Base-by-base conservation (phyloP, 2,888 invertebrate genomes). In the Flabesymbios commensalis region DNA sequence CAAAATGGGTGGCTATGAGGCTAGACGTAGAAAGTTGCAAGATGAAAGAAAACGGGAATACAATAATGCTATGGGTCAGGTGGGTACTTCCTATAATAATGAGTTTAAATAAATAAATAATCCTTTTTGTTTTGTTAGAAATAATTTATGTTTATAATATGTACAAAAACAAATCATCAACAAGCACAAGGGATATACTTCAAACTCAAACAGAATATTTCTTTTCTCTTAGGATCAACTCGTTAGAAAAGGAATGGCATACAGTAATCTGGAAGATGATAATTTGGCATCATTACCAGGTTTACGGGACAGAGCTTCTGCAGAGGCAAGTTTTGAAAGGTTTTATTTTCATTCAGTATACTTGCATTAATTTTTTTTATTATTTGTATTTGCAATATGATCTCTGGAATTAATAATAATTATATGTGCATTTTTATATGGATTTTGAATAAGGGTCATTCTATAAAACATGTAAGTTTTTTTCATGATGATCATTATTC, bases 41-140 rank as follows among this genome's bases (percentile, higher is more conserved):
- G 75, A 72, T 17, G 75, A 76, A 56, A 68, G 76, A 60, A 70
- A 71, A 33, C 61, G 61, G 24, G 78, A 78, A 52, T 78, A 77
- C 63, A 75, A 78, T 56, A 26, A 39, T 29, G 29, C 65, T 42
- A 29, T 66, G 28, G 56, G 59, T 24, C 26, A 57, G 51, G 65
- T 66, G 24, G 41, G 45, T 39, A 14, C 1, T 28, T 32, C n/a
- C 33, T 1, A 28, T 5, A 26, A 29, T 22, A 29, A 3, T 5
- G 26, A 3, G 17, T 51, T 51, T 29, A n/a, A 29, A 29, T 17
- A 24, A 2, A 17, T 45, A 17, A 45, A 17, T 10, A 45, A 17
- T 10, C 22, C 22, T 22, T 45, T 45, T 10, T 17, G 10, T 10
- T 5, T 43, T 19, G 31, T 2, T 0, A 10, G 32, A 29, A 19